These are phyloP conservation scores for Hyposoter didymator DNA, from an alignment of 2,888 invertebrate genomes.

Conservation along the genomic window DNA sequence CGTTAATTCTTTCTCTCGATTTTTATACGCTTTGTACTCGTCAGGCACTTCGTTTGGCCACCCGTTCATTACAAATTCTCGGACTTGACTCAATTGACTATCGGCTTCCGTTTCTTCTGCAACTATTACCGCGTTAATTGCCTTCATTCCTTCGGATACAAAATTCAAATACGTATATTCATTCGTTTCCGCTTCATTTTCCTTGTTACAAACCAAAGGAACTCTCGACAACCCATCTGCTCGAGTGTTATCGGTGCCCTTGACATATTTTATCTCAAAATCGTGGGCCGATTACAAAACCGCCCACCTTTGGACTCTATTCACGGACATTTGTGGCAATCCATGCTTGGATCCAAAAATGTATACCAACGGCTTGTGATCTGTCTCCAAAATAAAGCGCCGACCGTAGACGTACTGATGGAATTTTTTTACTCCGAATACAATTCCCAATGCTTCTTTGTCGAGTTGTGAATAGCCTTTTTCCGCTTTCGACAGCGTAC, in stretches of 20 bases:
- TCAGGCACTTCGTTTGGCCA: constrained; percentile 32
- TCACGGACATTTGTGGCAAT: constrained; percentile 45
- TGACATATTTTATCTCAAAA: constrained; percentile 45
- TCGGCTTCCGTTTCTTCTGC: constrained; percentile 8
- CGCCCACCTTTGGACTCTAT: constrained; percentile 51
- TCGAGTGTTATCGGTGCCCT: constrained; percentile 36
- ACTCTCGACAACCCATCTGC: constrained; percentile 43
- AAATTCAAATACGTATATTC: constrained; percentile 40
- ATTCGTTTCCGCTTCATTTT: not conserved
- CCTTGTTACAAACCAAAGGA: not conserved
- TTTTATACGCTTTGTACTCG: constrained; percentile 11
- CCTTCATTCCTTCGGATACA: constrained; percentile 9
- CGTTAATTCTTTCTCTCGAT: constrained; percentile 30
- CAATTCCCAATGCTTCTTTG: constrained; percentile 76
- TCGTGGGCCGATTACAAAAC: constrained; percentile 48
- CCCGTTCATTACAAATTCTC: constrained; percentile 15
- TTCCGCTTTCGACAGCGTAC: constrained; percentile 61
- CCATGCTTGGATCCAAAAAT: constrained; percentile 49
- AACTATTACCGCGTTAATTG: not conserved
- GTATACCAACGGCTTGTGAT: constrained; percentile 59
- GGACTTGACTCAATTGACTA: constrained; percentile 3
- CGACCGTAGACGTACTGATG: constrained; percentile 51
- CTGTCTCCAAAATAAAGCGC: constrained; percentile 48
- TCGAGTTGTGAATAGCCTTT: constrained; percentile 73
- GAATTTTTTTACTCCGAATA: constrained; percentile 70